Conservation (phyloP, 53 echinoderm and acorn worm genomes). For the Henricia sp. region DNA sequence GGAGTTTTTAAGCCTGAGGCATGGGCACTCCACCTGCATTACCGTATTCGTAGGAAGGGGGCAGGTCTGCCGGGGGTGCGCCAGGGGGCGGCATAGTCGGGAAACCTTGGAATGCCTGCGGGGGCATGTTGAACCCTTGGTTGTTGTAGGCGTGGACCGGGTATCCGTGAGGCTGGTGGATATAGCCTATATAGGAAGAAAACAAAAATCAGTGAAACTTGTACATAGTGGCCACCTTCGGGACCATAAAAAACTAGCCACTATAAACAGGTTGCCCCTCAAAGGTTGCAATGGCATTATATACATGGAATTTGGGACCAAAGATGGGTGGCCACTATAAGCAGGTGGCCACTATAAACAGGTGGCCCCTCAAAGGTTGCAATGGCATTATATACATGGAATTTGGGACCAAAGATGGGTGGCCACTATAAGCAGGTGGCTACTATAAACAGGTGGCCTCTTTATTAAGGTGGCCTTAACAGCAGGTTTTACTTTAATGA, state of each 20-base stretch:
- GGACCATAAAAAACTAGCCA: not conserved
- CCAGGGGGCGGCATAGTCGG: not conserved
- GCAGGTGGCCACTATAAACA: not conserved
- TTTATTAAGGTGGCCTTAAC: too few species aligned
- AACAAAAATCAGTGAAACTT: not conserved
- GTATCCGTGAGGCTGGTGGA: not conserved
- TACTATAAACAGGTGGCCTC: too few species aligned
- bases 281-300: not conserved
- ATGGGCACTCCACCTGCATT: conserved; percentile 2
- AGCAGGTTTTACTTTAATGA: too few species aligned
- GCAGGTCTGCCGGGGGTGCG: too few species aligned
- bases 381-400: too few species aligned
- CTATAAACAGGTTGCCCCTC: not conserved
- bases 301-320: not conserved
- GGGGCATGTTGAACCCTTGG: conserved; percentile 18
- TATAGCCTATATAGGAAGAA: not conserved
- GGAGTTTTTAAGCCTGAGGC: conserved; percentile 8
- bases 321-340: not conserved
- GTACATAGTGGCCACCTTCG: not conserved
- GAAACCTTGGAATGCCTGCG: not conserved
- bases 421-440: too few species aligned
- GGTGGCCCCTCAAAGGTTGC: not conserved
- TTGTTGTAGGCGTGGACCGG: not conserved
- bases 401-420: too few species aligned
- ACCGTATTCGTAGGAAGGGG: not conserved